Evolutionary conservation across 2,113 vertebrate species (phyloP).

Genomic region (Fukomys damarensis): DNA sequence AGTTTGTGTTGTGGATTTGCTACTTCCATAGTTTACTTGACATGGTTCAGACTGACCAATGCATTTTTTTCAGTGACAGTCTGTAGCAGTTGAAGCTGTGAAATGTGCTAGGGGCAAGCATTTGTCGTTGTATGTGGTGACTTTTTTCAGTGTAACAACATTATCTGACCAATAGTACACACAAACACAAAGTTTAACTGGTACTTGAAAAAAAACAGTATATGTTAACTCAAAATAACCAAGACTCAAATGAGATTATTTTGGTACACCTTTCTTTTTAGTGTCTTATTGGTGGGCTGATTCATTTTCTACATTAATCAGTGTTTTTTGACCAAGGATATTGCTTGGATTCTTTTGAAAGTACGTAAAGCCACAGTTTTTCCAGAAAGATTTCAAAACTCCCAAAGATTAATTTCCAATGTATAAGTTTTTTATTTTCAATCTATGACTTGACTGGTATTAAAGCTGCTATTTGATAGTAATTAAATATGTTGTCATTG

Average conservation of each 20-base stretch:
- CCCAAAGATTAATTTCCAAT: constrained; percentile 90
- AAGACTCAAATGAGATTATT: constrained; percentile 82
- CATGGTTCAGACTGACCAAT: constrained; percentile 91
- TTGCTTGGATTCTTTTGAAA: constrained; percentile 83
- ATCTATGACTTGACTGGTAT: constrained; percentile 93
- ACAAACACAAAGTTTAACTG: constrained; percentile 85
- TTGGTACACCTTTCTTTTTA: constrained; percentile 87
- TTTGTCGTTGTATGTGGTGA: constrained; percentile 90
- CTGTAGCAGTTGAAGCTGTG: constrained; percentile 91
- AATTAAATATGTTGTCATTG: constrained; percentile 92
- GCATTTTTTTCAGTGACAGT: constrained; percentile 88
- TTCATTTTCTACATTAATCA: constrained; percentile 86
- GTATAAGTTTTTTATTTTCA: constrained; percentile 85
- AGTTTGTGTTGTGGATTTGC: constrained; percentile 91
- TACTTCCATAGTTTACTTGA: constrained; percentile 93
- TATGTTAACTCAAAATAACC: constrained; percentile 84
- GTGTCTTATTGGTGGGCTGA: constrained; percentile 87
- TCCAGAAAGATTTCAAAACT: constrained; percentile 84
- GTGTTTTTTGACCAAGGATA: constrained; percentile 85
- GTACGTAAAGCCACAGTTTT: constrained; percentile 79
- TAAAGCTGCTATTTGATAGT: constrained; percentile 99
- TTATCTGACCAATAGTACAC: constrained; percentile 87
- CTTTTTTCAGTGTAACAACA: constrained; percentile 87
- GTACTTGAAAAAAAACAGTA: constrained; percentile 90
- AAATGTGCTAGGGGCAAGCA: constrained; percentile 91